Percentiles rank a stretch among this genome's conserved stretches.
phyloP scores from a whole-genome alignment of 1,140 invertebrate genomes.

The Drosophila prosaltans region DNA sequence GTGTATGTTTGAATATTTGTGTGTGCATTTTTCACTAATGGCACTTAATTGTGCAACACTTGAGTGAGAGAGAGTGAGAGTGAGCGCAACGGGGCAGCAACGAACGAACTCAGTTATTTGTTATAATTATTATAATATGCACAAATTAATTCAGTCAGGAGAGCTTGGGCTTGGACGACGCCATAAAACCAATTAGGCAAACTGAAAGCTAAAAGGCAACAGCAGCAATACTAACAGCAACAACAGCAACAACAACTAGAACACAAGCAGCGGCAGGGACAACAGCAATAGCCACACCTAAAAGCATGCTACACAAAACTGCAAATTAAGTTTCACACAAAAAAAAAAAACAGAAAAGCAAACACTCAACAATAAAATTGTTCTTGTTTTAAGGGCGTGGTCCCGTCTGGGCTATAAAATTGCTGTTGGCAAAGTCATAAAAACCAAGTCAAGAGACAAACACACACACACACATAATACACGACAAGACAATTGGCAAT shows the following conservation, averaged over 20 bases:
- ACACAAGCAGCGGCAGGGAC: neutral
- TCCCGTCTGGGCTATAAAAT: constrained; percentile 69
- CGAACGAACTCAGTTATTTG: constrained; percentile 54
- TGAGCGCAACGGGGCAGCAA: neutral
- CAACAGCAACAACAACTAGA: constrained; percentile 55
- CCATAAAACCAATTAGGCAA: constrained; percentile 63
- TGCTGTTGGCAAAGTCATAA: constrained; percentile 74
- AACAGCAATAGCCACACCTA: constrained; percentile 53
- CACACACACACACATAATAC: constrained; percentile 17
- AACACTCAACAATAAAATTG: constrained; percentile 43
- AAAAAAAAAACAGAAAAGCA: constrained; percentile 23
- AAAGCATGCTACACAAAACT: constrained; percentile 57
- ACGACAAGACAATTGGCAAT: constrained; percentile 76
- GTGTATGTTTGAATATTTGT: constrained; percentile 7
- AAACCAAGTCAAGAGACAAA: constrained; percentile 52
- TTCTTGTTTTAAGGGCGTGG: constrained; percentile 25
- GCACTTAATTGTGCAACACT: constrained; percentile 69
- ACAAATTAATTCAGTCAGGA: constrained; percentile 36
- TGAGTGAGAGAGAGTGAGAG: neutral
- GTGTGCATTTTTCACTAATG: constrained; percentile 61
- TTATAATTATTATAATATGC: constrained; percentile 65
- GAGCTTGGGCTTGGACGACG: constrained; percentile 22
- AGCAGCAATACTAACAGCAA: neutral
- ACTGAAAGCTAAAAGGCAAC: constrained; percentile 35
- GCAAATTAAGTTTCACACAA: constrained; percentile 65